Evolutionary conservation across 2,888 invertebrate species (phyloP).

Genomic region (Lobophora halterata): DNA sequence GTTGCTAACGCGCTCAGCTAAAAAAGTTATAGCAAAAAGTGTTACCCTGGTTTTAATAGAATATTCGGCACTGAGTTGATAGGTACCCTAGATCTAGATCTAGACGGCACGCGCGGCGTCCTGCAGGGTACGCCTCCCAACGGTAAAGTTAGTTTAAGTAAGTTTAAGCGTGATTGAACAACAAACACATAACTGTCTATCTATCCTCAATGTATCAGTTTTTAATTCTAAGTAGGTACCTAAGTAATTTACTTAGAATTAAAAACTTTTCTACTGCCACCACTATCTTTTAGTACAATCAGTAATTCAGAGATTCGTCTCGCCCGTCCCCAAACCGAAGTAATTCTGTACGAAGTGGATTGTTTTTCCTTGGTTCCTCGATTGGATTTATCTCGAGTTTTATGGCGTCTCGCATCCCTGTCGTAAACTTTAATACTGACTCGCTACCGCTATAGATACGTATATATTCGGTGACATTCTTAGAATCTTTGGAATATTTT

Average conservation of each 20-base stretch:
- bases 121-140: no score
- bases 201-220: no score
- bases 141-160: no score
- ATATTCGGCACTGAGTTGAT: no score
- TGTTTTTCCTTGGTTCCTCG: constrained; percentile 73
- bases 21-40: no score
- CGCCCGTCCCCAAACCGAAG: constrained; percentile 44
- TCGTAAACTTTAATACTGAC: constrained; percentile 75
- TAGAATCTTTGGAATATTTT: constrained; percentile 34
- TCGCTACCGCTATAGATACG: constrained; percentile 58
- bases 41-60: no score
- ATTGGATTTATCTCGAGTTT: constrained; percentile 77
- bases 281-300: constrained; percentile 39
- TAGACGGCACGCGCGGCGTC: no score
- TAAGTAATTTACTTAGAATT: no score
- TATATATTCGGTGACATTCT: constrained; percentile 33
- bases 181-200: no score
- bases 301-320: constrained; percentile 40
- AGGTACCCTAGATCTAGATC: no score
- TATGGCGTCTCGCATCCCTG: constrained; percentile 72
- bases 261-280: background rate
- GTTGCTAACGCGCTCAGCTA: no score
- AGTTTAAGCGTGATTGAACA: no score
- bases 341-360: constrained; percentile 68
- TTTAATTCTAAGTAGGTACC: constrained; percentile 1